Evolutionary conservation across 2,888 invertebrate genomes (phyloP).

Genomic region (Eupithecia inturbata): DNA sequence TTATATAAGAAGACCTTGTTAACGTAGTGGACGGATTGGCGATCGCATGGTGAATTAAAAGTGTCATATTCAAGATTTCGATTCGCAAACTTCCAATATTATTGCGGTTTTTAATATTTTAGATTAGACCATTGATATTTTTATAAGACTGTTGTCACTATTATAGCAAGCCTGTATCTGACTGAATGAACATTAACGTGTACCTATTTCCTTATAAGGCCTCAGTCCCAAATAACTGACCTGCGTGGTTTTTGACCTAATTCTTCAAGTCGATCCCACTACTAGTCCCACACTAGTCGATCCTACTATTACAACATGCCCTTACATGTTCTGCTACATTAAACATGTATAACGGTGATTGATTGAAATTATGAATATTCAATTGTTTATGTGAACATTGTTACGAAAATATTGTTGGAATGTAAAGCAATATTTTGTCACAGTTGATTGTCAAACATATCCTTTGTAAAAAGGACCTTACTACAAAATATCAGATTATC

Average conservation of each 20-base stretch:
- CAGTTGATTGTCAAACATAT: no score
- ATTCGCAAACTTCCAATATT: no score
- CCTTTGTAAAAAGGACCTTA: no score
- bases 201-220: neutral
- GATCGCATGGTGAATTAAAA: no score
- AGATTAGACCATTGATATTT: no score
- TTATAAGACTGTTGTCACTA: neutral
- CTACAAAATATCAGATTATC: no score
- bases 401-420: neutral
- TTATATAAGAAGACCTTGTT: no score
- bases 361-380: constrained; percentile 9
- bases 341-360: neutral
- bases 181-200: neutral
- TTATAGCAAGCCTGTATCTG: neutral
- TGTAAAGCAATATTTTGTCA: neutral
- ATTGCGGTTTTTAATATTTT: no score
- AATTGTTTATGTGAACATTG: constrained; percentile 9
- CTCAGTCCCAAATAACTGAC: neutral
- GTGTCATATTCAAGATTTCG: no score
- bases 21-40: no score
- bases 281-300: no score
- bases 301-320: constrained; percentile 10
- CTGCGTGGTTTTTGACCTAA: neutral
- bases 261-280: constrained; percentile 7
- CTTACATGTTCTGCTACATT: constrained; percentile 2